These are phyloP conservation scores for Microtus montanus DNA, from an alignment of 2,113 vertebrate genomes.

Conservation along the genomic window DNA sequence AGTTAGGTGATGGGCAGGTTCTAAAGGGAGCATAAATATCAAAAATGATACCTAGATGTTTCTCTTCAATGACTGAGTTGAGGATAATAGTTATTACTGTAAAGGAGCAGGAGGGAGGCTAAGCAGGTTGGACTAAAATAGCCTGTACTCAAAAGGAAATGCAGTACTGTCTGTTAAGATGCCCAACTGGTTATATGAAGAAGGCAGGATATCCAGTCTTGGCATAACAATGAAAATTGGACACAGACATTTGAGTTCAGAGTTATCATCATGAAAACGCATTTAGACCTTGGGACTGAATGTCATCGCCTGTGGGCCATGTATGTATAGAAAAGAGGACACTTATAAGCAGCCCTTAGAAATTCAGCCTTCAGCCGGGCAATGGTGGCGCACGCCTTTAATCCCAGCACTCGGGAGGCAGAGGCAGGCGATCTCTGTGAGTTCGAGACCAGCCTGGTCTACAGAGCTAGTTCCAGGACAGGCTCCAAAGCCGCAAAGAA, in stretches of 20 bases:
- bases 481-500: no score
- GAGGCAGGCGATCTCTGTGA: no score
- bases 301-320: neutral
- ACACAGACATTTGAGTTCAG: neutral
- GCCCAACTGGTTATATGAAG: neutral
- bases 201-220: neutral
- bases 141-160: neutral
- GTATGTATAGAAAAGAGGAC: neutral
- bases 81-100: neutral
- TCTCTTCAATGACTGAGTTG: neutral
- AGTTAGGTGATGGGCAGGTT: neutral
- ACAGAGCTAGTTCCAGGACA: no score
- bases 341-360: neutral
- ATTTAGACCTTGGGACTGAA: slow-evolving; percentile 6
- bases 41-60: neutral
- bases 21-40: neutral
- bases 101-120: neutral
- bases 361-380: neutral
- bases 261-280: neutral
- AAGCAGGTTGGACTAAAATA: neutral
- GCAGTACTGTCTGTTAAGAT: neutral
- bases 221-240: neutral
- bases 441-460: no score
- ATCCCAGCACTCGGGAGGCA: no score
- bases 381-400: no score